Base-by-base conservation (phyloP, 2,797 vertebrate species). In the Amazona finschi region DNA sequence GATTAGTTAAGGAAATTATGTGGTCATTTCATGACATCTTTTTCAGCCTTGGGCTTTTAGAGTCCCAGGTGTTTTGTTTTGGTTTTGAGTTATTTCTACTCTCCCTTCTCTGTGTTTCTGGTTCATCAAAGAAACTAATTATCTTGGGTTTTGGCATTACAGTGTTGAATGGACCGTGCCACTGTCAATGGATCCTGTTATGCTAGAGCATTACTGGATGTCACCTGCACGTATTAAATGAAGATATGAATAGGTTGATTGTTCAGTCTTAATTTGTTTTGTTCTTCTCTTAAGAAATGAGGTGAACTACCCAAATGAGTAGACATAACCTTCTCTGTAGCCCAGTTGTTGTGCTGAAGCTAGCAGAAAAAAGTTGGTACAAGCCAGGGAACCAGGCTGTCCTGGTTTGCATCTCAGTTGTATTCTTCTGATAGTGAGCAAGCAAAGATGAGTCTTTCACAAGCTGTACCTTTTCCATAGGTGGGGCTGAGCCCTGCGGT, bases 91-190 rank as follows among this genome's bases (percentile, higher is more conserved):
- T 84, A 58, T 76, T 79, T 49, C 19, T 65, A 0, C 47, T 82
- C 39, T 89, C 38, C 55, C 12, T 85, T 76, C 38, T 71, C 18
- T 25, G 18, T 85, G 17, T 67, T 91, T 71, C 76, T 39, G 25
- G 18, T 74, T 88, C 70, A 28, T 65, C 57, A 69, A 44, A 58
- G 46, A 20, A 46, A 83, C 16, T 24, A 66, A 79, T 11, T 64
- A 22, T 24, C 60, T 50, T 0, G 0, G 38, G 9, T 39, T 85
- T 50, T 46, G 36, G 28, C 20, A 1, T 58, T 49, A 15, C 47
- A 19, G 2, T 19, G 53, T 55, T 28, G 16, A 61, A 36, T 5
- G 55, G 58, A 5, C 62, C 11, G 0, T 67, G 44, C 44, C 3
- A 0, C 33, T 39, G 28, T 36, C 70, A 41, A 1, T 50, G 74